Base-by-base conservation (phyloP, 2,113 vertebrate species). In the Callipepla californica region DNA sequence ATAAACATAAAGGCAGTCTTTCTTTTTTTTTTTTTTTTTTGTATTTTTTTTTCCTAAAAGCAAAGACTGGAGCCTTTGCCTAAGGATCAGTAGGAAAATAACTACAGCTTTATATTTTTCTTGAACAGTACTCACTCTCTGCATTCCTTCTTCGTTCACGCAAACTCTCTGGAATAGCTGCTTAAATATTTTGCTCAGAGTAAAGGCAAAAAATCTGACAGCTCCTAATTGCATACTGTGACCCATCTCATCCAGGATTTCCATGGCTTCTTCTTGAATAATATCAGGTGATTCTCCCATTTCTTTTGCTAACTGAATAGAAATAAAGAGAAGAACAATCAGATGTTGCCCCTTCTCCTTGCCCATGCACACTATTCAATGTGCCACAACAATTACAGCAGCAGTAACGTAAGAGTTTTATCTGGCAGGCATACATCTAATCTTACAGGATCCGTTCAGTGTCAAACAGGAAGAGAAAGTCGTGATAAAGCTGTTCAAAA, bases 81-180 rank as follows among this genome's bases (percentile, higher is more conserved):
- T 63, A 53, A 62, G 28, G n/a, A 82, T 11, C 50, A 20, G 18
- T 36, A 51, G 53, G 59, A 90, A 92, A 87, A 66, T 32, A 88
- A 88, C 9, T 36, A 3, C 6, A 77, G 32, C 7, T 12, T n/a
- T 44, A 66, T 48, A 78, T 47, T 73, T 47, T 3, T 5, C 20
- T 28, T 21, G 67, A 42, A 6, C 12, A 78, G 17, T 84, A 97
- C 99, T 98, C 94, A 99, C 99, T 96, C 99, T 99, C 96, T 99
- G 99, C 92, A 99, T 98, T 79, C 99, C 99, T 87, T 99, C 99
- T 94, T 99, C 99, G 63, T 99, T 99, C 58, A 99, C 98, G 74
- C 97, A 98, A 91, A 99, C 98, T 89, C 98, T 98, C 65, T 97
- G 98, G 96, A 99, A 99, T 94, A 99, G 97, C 1, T 97, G 96